Evolutionary conservation across 2,888 invertebrate species (phyloP), one percentile per base, ranked within the genome.

Genomic region (Acanthacorydalis orientalis): DNA sequence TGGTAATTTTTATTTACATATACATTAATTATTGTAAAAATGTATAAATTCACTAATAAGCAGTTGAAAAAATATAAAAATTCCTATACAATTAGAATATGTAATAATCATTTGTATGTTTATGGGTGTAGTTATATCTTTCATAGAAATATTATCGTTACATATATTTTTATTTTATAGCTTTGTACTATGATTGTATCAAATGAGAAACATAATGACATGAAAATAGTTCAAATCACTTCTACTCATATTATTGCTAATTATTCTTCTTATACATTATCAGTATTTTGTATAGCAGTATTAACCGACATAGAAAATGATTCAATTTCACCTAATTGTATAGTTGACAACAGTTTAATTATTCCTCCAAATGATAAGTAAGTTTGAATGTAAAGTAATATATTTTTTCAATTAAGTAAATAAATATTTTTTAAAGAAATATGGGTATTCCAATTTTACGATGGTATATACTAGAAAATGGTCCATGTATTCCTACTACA

Each of bases 181-280:
- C 68, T 79, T 49, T 74, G 75, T 45, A 65, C 77, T 45, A 60
- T 84, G 39, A 78, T 76, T 3, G 67, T 87, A 49, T 72, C 69
- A 52, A 82, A 82, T 49, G 73, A 69, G 52, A 70, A 80, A 56
- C 69, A 73, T 47, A 74, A 82, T 51, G 75, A 79, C 23, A 81
- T 83, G 56, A 72, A 80, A 53, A 60, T 83, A 1, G 62, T 84
- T 9, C 75, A 77, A 52, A 60, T 83, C 16, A 70, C 72, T 6
- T 75, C 80, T 7, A 74, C 77, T 0, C 79, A 74, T 57, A 65
- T 77, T 10, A 64, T 83, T 14, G 68, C 77, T 34, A 84, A 82
- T 59, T 66, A 74, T 47, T 72, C 79, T 35, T 53, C 66, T 4
- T 64, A 64, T 14, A 68, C 73, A 48, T 50, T 83, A 43, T 58